These are phyloP conservation scores for Cetoscarus ocellatus DNA, from an alignment of 2,797 vertebrate genomes.

Conservation along the genomic window DNA sequence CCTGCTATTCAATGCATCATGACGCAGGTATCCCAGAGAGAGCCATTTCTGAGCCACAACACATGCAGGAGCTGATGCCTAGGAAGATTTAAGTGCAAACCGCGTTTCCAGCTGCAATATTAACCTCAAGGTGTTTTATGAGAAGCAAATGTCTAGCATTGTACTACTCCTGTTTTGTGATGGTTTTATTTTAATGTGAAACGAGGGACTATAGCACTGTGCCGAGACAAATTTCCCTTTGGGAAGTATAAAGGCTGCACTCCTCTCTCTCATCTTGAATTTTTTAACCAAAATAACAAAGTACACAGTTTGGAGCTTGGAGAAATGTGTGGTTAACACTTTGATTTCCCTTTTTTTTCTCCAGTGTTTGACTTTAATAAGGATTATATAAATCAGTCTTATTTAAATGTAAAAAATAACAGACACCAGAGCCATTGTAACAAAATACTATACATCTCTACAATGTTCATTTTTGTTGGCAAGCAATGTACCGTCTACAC, in stretches of 20 bases:
- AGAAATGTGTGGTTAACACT: neutral
- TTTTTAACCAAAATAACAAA: constrained; percentile 7
- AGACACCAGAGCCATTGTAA: neutral
- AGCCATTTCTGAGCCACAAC: constrained; percentile 27
- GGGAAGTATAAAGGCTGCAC: neutral
- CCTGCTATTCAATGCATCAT: constrained; percentile 26
- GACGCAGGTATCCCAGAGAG: constrained; percentile 37
- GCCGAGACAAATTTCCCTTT: neutral
- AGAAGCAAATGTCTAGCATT: neutral
- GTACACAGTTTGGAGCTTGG: constrained; percentile 1
- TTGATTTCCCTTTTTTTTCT: neutral
- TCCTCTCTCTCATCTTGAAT: neutral
- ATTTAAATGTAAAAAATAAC: neutral
- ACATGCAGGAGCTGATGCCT: neutral
- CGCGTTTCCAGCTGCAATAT: constrained; percentile 8
- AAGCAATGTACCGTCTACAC: too few species aligned
- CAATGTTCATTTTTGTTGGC: neutral
- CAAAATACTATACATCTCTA: neutral
- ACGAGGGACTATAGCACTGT: neutral
- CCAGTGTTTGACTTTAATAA: neutral
- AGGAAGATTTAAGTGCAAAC: constrained; percentile 19
- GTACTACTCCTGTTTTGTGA: neutral
- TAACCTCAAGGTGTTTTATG: constrained; percentile 17
- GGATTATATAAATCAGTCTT: neutral
- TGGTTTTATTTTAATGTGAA: neutral